These are phyloP conservation scores for Patiria pectinifera DNA, from an alignment of 53 echinoderm and acorn worm species.

Conservation along the genomic window DNA sequence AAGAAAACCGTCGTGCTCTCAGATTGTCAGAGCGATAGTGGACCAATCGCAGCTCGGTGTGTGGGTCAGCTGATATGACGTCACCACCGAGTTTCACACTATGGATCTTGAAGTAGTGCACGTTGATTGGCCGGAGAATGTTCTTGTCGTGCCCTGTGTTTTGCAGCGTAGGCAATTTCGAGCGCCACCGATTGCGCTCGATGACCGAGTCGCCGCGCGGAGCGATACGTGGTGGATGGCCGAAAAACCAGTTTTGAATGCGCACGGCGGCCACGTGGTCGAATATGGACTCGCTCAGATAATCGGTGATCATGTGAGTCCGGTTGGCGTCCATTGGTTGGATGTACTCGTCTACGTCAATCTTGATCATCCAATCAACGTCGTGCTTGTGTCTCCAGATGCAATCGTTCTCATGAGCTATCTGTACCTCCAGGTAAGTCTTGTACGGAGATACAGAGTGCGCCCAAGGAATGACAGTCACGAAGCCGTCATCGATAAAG, in stretches of 20 bases:
- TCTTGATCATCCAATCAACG: constrained; percentile 30
- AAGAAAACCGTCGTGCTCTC: constrained; percentile 63
- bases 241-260: constrained; percentile 84
- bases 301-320: constrained; percentile 63
- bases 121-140: constrained; percentile 75
- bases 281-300: constrained; percentile 55
- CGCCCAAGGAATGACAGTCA: constrained; percentile 80
- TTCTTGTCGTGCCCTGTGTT: constrained; percentile 83
- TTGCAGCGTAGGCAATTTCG: constrained; percentile 61
- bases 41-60: constrained; percentile 71
- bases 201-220: constrained; percentile 35
- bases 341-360: too few species aligned
- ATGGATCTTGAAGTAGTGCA: constrained; percentile 85
- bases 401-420: constrained; percentile 88
- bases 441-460: constrained; percentile 60
- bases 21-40: constrained; percentile 78
- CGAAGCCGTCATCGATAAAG: constrained; percentile 68
- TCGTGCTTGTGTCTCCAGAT: constrained; percentile 79
- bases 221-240: constrained; percentile 14
- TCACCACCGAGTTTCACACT: constrained; percentile 72
- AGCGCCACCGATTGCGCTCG: constrained; percentile 69
- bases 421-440: constrained; percentile 85
- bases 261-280: constrained; percentile 53
- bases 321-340: constrained; percentile 78
- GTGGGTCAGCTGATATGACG: constrained; percentile 59